Base-by-base conservation (phyloP, 2,113 vertebrate species). In the Mirza zaza region DNA sequence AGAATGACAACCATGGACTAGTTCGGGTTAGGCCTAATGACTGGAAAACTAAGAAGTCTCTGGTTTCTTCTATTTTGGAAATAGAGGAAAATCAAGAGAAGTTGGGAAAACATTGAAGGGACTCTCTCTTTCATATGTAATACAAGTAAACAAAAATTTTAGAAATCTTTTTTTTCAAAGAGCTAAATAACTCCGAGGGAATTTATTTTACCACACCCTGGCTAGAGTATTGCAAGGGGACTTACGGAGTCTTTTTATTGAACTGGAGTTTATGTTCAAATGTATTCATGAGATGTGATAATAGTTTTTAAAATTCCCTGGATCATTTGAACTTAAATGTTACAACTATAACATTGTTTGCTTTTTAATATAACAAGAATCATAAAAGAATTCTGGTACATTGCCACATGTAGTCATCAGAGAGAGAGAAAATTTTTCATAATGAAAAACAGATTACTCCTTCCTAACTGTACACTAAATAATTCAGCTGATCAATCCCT, bases 241-340 rank as follows among this genome's bases (percentile, higher is more conserved):
- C 34, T 91, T 61, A 57, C 20, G 0, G 87, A 91, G 14, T n/a
- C 27, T 2, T 50, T 95, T 76, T 71, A 87, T 42, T 63, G 93
- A 84, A 94, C 63, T 68, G 36, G 23, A 75, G 25, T 90, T 75
- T n/a, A 48, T 88, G 27, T 91, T 91, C 81, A 92, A 36, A 70
- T 11, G 92, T 59, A 50, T 91, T 92, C 68, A 95, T 50, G 55
- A 96, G 42, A 34, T 75, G 32, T 87, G 15, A 59, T 82, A 89
- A 95, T 87, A 95, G 82, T 57, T 42, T 97, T 94, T 96, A 95
- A 83, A 32, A 27, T 80, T 87, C 7, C 13, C 29, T 93, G 52
- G 20, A 87, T 81, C 84, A 45, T 70, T 94, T 92, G 39, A 50
- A 25, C 65, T 86, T 86, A 70, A 77, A 84, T 61, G 9, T 70